phyloP scores from a whole-genome alignment of 1,140 invertebrate genomes.

The Drosophila carrolli region DNA sequence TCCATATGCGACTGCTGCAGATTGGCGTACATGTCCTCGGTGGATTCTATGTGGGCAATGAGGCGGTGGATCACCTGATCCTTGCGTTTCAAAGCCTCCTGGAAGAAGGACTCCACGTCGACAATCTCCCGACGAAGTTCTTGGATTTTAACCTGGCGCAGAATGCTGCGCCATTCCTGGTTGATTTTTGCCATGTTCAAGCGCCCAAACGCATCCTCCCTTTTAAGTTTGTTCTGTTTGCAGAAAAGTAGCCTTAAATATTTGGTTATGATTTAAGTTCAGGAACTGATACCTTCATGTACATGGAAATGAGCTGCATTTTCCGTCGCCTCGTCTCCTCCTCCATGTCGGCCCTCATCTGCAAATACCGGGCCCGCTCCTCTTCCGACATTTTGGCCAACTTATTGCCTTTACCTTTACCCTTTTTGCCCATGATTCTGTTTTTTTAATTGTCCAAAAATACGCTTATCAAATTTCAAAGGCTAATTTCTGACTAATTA shows the following conservation, averaged over 20 bases:
- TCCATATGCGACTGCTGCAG: slow-evolving; percentile 88
- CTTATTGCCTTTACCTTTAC: slow-evolving; percentile 89
- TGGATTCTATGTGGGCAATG: slow-evolving; percentile 87
- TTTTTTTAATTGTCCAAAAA: slow-evolving; percentile 19
- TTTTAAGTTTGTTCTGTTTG: slow-evolving; percentile 91
- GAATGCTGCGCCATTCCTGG: slow-evolving; percentile 91
- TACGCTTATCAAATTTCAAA: slow-evolving; percentile 64
- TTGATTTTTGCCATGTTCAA: slow-evolving; percentile 93
- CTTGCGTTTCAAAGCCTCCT: slow-evolving; percentile 87
- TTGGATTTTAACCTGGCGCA: slow-evolving; percentile 90
- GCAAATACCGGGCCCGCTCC: slow-evolving; percentile 90
- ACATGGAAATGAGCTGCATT: slow-evolving; percentile 90
- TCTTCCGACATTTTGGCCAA: slow-evolving; percentile 93
- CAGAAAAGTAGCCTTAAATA: neutral
- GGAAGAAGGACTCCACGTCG: slow-evolving; percentile 84
- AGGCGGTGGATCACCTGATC: slow-evolving; percentile 88
- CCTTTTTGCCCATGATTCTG: slow-evolving; percentile 88
- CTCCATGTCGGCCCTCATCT: slow-evolving; percentile 91
- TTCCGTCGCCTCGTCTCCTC: slow-evolving; percentile 91
- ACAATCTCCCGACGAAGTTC: slow-evolving; percentile 89
- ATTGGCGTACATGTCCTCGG: slow-evolving; percentile 88
- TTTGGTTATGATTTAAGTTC: neutral
- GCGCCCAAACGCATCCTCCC: slow-evolving; percentile 90
- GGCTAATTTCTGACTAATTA: slow-evolving; percentile 57
- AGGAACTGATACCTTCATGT: slow-evolving; percentile 88